Percentiles rank a stretch among this genome's conserved stretches.
Conservation (phyloP, 2,888 invertebrate genomes). For the Zaprionus obscuricornis region DNA sequence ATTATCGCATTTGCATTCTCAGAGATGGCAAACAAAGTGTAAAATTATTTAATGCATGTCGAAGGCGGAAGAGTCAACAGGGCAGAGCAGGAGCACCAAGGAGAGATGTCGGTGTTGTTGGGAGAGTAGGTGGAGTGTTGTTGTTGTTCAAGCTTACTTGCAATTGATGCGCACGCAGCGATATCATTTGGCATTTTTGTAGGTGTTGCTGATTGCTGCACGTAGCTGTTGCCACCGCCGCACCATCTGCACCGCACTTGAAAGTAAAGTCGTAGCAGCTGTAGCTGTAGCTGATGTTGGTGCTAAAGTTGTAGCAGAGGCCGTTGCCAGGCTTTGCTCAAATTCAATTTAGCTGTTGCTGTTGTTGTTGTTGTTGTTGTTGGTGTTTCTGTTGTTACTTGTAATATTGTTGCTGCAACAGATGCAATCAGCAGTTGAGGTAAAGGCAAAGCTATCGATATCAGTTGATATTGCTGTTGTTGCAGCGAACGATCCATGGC, state of each 20-base stretch:
- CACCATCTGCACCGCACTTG: constrained; percentile 47
- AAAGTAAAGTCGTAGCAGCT: constrained; percentile 41
- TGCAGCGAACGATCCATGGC: constrained; percentile 36
- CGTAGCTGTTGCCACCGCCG: constrained; percentile 52
- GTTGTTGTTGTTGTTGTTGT: constrained; percentile 51
- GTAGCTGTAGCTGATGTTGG: constrained; percentile 11
- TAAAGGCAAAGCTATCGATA: constrained; percentile 75
- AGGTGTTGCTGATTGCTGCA: constrained; percentile 77
- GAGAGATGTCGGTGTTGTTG: constrained; percentile 7
- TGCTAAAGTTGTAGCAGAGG: constrained; percentile 6
- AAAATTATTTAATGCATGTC: constrained; percentile 77
- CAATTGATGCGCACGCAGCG: constrained; percentile 73
- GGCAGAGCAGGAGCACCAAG: neutral
- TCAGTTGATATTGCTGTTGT: constrained; percentile 63
- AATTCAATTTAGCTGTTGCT: constrained; percentile 71
- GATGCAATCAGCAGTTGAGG: constrained; percentile 76
- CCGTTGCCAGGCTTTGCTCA: constrained; percentile 53
- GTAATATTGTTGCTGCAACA: constrained; percentile 76
- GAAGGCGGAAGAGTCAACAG: constrained; percentile 9
- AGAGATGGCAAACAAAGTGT: constrained; percentile 73
- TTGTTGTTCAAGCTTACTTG: constrained; percentile 21
- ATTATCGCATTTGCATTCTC: constrained; percentile 73
- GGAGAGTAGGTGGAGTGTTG: constrained; percentile 50
- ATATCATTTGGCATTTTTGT: constrained; percentile 75
- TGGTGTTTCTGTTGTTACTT: constrained; percentile 76